phyloP scores from a whole-genome alignment of 2,113 vertebrate genomes.

The Myiagra hebetior region DNA sequence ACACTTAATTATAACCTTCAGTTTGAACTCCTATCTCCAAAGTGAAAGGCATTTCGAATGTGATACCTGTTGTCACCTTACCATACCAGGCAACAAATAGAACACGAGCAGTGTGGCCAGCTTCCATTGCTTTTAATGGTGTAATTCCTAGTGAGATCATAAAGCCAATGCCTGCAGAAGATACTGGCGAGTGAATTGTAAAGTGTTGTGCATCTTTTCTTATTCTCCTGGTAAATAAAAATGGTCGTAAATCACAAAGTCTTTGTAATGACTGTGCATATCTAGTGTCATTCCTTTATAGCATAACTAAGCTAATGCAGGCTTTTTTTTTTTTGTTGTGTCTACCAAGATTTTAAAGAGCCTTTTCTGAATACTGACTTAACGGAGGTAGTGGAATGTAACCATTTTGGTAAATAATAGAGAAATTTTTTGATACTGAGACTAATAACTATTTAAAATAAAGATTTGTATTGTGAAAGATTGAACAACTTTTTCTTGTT shows the following conservation, averaged over 20 bases:
- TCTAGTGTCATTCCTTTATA: background rate
- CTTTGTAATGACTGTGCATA: background rate
- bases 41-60: background rate
- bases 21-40: background rate
- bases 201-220: background rate
- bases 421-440: background rate
- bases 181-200: background rate
- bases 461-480: background rate
- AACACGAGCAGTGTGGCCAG: background rate
- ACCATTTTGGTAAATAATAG: background rate
- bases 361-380: background rate
- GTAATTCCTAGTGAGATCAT: background rate
- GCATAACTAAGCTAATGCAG: background rate
- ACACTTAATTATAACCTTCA: background rate
- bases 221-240: background rate
- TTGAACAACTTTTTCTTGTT: background rate
- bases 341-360: background rate
- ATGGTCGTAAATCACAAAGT: background rate
- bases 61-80: background rate
- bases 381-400: background rate
- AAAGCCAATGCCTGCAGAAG: background rate
- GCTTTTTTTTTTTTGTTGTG: background rate
- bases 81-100: background rate
- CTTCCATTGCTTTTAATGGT: background rate
- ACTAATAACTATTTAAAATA: background rate